A percentile compares a stretch with the other conserved stretches of the same genome.
Conservation (phyloP, 2,888 invertebrate genomes). For the Marasmarcha lunaedactyla region DNA sequence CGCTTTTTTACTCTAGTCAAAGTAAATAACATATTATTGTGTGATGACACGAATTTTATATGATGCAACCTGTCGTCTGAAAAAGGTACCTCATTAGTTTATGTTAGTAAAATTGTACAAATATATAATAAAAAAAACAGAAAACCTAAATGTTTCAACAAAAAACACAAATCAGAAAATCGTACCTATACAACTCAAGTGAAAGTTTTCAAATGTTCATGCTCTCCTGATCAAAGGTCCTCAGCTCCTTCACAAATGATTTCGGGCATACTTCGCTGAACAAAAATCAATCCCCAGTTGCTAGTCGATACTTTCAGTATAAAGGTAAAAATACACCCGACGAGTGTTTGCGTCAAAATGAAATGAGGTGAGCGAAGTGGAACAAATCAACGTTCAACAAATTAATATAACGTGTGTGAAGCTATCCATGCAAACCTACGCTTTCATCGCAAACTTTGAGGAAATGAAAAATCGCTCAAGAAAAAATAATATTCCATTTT, state of each 20-base stretch:
- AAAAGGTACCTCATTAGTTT: too few relatives aligned
- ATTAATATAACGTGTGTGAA: constrained; percentile 46
- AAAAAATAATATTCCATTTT: constrained; percentile 27
- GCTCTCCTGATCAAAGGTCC: neutral
- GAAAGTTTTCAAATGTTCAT: neutral
- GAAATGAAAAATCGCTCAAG: constrained; percentile 29
- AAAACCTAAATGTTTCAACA: too few relatives aligned
- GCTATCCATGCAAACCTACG: constrained; percentile 27
- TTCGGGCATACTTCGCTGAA: neutral
- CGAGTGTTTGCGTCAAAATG: constrained; percentile 35
- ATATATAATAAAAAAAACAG: too few relatives aligned
- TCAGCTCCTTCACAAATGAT: neutral
- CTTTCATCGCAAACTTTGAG: constrained; percentile 28
- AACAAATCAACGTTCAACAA: constrained; percentile 52
- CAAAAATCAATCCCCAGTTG: neutral
- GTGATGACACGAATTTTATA: too few relatives aligned
- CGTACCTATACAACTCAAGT: too few relatives aligned
- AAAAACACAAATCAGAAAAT: neutral
- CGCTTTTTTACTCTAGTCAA: too few relatives aligned
- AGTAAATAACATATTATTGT: too few relatives aligned
- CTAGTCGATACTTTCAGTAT: constrained; percentile 5
- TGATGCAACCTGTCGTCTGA: too few relatives aligned
- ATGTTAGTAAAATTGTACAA: too few relatives aligned
- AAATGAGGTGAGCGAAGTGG: constrained; percentile 40
- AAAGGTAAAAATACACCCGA: constrained; percentile 18